Evolutionary conservation across 30 jellyfish, hydroid and myxozoan genomes (phyloP), one percentile per base, ranked within the genome.

Genomic region (Mastigias papua): DNA sequence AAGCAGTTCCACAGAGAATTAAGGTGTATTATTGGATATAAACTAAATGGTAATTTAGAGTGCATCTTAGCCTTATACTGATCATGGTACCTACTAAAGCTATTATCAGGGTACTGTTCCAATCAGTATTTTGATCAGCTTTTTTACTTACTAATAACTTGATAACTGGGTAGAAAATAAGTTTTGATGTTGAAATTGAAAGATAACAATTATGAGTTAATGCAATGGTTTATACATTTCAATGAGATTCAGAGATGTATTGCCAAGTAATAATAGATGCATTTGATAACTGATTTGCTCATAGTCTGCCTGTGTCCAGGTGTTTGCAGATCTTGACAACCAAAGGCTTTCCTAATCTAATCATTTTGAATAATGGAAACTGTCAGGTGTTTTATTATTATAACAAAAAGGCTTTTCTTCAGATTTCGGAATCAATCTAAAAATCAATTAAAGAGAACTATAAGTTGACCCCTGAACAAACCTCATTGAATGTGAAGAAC

Each of bases 381-480:
- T 26, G 92, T 83, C 92, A 83, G 92, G 92, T 83, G 92, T 73
- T 83, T 72, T 73, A 34, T 26, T 71, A 22, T 34, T 54, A 21
- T 33, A 73, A 83, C 92, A 83, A 83, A 67, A 73, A 66, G 77
- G 48, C 80, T 73, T 57, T 54, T 83, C 84, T 42, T 49, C 68
- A 48, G 68, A 83, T 48, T 57, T 71, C 77, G 28, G 86, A 83
- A 83, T 83, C 76, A 71, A 73, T 82, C 57, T 49, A 49, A 82
- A 83, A 83, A 37, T 69, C 66, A 83, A 70, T 83, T 83, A 83
- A 58, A 29, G 73, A 67, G 66, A 69, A 69, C 92, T 67, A 80
- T 10, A 34, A 74, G 42, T 69, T 83, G 92, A 83, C 92, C 92
- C 92, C 92, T 71, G 71, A 82, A 29, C 89, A 63, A n/a, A 26